Percentiles rank a stretch among this genome's conserved stretches.
These are phyloP conservation scores for Ichneumoninae sp. DNA, from an alignment of 2,888 invertebrate species.

Conservation along the genomic window DNA sequence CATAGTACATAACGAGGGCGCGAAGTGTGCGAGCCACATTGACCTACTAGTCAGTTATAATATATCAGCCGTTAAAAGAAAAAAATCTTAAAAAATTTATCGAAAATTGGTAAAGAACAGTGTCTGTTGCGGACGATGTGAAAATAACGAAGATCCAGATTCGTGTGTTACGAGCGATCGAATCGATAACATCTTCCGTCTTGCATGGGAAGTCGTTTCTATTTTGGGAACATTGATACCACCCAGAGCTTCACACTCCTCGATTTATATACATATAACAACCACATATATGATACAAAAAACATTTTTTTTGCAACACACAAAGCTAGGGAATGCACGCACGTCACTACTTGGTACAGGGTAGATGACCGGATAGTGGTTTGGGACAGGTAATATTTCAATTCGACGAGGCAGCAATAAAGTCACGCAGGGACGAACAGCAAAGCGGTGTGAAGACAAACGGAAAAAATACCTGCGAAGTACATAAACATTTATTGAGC, in stretches of 20 bases:
- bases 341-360: conserved; percentile 39
- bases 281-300: conserved; percentile 20
- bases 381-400: not conserved
- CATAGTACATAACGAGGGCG: not conserved
- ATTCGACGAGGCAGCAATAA: conserved; percentile 36
- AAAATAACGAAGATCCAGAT: conserved; percentile 30
- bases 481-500: conserved; percentile 69
- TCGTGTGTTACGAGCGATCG: conserved; percentile 11
- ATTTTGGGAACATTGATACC: conserved; percentile 40
- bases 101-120: not conserved
- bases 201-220: conserved; percentile 38
- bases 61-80: not conserved
- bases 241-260: conserved; percentile 16
- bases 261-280: conserved; percentile 24
- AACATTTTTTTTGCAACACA: conserved; percentile 66
- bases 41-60: too few relatives aligned
- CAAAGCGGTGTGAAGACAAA: conserved; percentile 65
- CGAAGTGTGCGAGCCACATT: not conserved
- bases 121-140: not conserved
- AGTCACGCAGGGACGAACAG: conserved; percentile 52
- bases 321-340: conserved; percentile 70
- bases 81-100: not conserved
- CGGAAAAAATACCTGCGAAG: conserved; percentile 62
- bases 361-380: conserved; percentile 23
- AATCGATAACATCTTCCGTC: conserved; percentile 31